phyloP scores from a whole-genome alignment of 2,888 invertebrate species.

The Lasioglossum marginatum region DNA sequence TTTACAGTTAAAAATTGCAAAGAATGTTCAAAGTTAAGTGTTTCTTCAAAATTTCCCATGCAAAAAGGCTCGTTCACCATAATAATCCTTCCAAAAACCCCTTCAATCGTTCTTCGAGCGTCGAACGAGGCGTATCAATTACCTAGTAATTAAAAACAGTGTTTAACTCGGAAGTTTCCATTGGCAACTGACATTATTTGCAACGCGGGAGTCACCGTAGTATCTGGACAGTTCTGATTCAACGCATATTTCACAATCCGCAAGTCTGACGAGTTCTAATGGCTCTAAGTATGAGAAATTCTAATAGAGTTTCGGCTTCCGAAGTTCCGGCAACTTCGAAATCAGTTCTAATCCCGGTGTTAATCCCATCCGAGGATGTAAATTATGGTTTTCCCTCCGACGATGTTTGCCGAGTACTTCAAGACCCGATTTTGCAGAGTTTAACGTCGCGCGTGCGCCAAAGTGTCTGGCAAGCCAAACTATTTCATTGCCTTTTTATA shows the following conservation, averaged over 20 bases:
- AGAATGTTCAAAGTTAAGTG: not conserved
- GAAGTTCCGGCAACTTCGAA: conserved; percentile 13
- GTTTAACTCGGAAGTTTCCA: not conserved
- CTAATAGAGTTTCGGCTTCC: conserved; percentile 2
- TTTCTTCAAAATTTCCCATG: not conserved
- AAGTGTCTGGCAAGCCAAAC: not conserved
- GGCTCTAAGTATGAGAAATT: conserved; percentile 8
- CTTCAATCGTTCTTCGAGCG: not conserved
- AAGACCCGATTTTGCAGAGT: not conserved
- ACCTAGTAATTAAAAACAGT: not conserved
- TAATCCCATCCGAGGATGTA: conserved; percentile 11
- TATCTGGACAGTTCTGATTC: conserved; percentile 8
- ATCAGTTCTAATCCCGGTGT: conserved; percentile 8
- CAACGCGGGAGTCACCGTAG: not conserved
- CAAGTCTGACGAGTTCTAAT: conserved; percentile 4
- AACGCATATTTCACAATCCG: conserved; percentile 5
- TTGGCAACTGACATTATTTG: not conserved
- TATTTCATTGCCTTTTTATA: not conserved
- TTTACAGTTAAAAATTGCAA: not conserved
- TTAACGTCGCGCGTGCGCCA: too few species aligned
- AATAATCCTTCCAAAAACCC: not conserved
- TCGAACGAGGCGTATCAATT: not conserved
- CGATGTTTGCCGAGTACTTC: not conserved
- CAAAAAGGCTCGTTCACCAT: not conserved
- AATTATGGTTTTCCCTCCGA: conserved; percentile 14